phyloP scores from a whole-genome alignment of 2,113 vertebrate genomes.

The Felis chaus region DNA sequence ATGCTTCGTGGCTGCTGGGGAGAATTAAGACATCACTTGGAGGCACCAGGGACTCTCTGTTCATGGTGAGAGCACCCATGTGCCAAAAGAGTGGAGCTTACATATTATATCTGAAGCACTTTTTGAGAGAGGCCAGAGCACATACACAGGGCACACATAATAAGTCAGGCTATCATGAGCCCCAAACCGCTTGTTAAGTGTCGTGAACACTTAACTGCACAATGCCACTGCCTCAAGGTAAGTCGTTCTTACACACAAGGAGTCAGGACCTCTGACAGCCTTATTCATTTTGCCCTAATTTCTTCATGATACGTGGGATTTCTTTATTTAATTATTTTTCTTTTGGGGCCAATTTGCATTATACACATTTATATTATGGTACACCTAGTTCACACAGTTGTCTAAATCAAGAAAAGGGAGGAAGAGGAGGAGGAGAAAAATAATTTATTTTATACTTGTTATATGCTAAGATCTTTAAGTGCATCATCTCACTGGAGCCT shows the following conservation, averaged over 20 bases:
- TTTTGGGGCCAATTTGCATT: background rate
- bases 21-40: background rate
- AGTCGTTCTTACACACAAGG: fast-evolving
- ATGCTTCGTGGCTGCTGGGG: fast-evolving
- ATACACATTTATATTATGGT: background rate
- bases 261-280: background rate
- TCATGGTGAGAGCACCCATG: background rate
- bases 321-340: conserved; percentile 35
- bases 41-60: background rate
- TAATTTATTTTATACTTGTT: background rate
- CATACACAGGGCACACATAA: background rate
- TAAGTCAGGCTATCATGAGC: background rate
- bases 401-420: background rate
- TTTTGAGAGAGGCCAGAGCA: background rate
- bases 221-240: background rate
- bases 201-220: background rate
- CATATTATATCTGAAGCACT: background rate
- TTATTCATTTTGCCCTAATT: background rate
- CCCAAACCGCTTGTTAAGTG: background rate
- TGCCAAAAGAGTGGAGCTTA: background rate
- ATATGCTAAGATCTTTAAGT: background rate
- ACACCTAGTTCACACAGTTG: background rate
- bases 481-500: background rate
- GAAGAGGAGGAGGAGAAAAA: background rate
- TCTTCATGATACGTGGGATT: background rate